These are phyloP conservation scores for Synodontis membranacea DNA, from an alignment of 2,113 vertebrate genomes.

Conservation along the genomic window DNA sequence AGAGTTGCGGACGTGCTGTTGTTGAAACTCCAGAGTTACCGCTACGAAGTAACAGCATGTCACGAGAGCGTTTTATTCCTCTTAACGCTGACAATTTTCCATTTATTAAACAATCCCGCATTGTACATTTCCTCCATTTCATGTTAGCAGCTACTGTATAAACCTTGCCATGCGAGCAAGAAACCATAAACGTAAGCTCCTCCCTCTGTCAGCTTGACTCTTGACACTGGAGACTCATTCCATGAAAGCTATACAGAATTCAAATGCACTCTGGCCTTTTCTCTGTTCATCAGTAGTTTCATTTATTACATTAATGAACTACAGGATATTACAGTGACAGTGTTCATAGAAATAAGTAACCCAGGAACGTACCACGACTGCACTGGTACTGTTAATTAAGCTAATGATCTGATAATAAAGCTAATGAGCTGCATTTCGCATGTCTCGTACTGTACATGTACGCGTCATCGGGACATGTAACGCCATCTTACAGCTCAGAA, in stretches of 20 bases:
- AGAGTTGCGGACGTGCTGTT: not conserved
- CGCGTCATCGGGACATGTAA: no score
- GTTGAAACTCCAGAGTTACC: not conserved
- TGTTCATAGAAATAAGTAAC: not conserved
- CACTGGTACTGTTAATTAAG: not conserved
- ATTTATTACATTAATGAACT: not conserved
- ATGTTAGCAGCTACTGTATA: not conserved
- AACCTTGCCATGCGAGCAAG: not conserved
- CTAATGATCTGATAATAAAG: not conserved
- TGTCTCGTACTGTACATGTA: no score
- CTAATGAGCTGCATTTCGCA: not conserved
- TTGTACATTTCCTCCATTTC: not conserved
- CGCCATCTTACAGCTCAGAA: not conserved
- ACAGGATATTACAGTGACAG: not conserved
- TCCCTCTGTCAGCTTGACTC: not conserved
- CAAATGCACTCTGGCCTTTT: not conserved
- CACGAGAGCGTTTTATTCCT: not conserved
- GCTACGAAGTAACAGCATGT: not conserved
- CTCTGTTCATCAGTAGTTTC: not conserved
- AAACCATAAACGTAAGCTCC: not conserved
- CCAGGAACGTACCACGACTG: not conserved
- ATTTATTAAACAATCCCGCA: not conserved
- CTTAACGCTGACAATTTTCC: not conserved
- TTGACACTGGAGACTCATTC: conserved; percentile 10
- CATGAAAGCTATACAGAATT: not conserved